Evolutionary conservation across 2,113 vertebrate species (phyloP).

Genomic region (Cephalophus harveyi): DNA sequence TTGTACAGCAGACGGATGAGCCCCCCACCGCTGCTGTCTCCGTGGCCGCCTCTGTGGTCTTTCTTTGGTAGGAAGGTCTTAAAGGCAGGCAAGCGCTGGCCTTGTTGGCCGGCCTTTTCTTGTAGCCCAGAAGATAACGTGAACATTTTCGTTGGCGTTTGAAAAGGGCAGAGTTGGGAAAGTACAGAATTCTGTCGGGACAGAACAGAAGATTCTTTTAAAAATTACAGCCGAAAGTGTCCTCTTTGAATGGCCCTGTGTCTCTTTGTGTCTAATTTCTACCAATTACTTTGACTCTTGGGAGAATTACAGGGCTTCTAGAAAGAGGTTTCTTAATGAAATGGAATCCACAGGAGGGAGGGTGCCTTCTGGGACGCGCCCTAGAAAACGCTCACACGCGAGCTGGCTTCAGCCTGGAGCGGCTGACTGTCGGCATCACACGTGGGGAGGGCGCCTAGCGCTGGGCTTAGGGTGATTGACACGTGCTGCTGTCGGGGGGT

Average conservation of each 20-base stretch:
- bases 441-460: background rate
- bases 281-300: constrained; percentile 60
- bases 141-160: constrained; percentile 60
- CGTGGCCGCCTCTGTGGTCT: background rate
- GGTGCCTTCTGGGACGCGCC: constrained; percentile 17
- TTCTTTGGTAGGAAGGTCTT: background rate
- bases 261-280: constrained; percentile 62
- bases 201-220: constrained; percentile 43
- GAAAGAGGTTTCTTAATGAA: constrained; percentile 65
- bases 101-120: background rate
- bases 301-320: constrained; percentile 40
- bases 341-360: background rate
- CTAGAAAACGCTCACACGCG: constrained; percentile 33
- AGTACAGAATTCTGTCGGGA: constrained; percentile 51
- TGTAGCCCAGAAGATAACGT: background rate
- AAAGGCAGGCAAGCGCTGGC: background rate
- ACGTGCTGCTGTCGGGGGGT: background rate
- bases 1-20: background rate
- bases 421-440: constrained; percentile 37
- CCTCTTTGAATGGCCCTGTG: constrained; percentile 51
- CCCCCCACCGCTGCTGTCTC: background rate
- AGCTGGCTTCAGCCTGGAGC: constrained; percentile 10
- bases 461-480: constrained; percentile 51
- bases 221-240: constrained; percentile 53
- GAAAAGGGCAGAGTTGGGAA: constrained; percentile 40